These are phyloP conservation scores for Ariolimax columbianus DNA, from an alignment of 2,888 invertebrate genomes.

Conservation along the genomic window DNA sequence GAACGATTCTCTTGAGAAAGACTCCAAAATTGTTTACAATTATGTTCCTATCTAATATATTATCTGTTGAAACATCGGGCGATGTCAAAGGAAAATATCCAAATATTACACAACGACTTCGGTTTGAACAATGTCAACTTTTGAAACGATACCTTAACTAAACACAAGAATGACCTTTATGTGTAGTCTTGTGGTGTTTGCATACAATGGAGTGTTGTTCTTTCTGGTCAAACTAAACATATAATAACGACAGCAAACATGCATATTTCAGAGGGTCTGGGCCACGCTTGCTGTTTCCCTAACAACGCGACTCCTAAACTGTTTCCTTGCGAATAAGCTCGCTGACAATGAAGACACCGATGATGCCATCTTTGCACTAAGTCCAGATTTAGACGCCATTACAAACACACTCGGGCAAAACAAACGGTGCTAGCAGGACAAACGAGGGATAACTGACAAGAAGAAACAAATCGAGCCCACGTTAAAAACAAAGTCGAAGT, in stretches of 20 bases:
- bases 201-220: neutral
- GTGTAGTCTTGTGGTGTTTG: neutral
- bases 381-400: constrained; percentile 43
- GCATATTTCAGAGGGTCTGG: neutral
- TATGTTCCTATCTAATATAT: too few species aligned
- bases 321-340: neutral
- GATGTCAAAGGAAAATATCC: too few species aligned
- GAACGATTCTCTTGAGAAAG: too few species aligned
- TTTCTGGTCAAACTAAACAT: neutral
- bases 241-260: constrained; percentile 16
- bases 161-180: neutral
- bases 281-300: neutral
- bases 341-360: constrained; percentile 16
- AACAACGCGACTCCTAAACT: constrained; percentile 32
- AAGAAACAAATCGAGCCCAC: constrained; percentile 9
- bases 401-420: constrained; percentile 24
- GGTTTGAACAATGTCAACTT: neutral
- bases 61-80: too few species aligned
- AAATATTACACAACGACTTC: too few species aligned
- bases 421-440: constrained; percentile 14
- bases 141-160: neutral
- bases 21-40: too few species aligned
- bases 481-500: constrained; percentile 24
- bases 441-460: constrained; percentile 17
- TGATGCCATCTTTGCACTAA: neutral